Evolutionary conservation across 2,888 invertebrate species (phyloP), one percentile per base, ranked within the genome.

Genomic region (Trypoxylon attenuatum): DNA sequence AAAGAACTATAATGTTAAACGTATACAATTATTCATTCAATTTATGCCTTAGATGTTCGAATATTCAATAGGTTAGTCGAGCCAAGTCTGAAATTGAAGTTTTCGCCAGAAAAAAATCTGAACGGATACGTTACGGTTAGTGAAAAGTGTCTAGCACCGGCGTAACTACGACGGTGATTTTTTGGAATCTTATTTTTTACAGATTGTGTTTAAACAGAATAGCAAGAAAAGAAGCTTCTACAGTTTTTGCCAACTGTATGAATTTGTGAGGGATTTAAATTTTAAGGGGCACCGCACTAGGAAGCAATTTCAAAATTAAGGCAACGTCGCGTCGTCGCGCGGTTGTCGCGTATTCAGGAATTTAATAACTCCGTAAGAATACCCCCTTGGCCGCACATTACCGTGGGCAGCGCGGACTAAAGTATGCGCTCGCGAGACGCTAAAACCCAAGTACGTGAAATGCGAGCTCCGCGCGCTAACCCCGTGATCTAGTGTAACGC

Each of bases 331-430:
- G 55, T 39, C 38, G 45, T 53, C 55, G 58, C 33, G 51, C 33
- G 10, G 45, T 21, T 49, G 53, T 23, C 23, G 53, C 46, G 25
- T 52, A 47, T 67, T 51, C 53, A 29, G 58, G 59, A 73, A 73
- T 73, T 73, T 73, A 64, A 73, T 68, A 71, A 60, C 46, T 57
- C 56, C 54, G 51, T 46, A 49, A 47, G 68, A 73, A 70, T 56
- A 65, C 61, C 29, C 15, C 2, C 13, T 8, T 5, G 13, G 29
- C 8, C 21, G 47, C 22, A 55, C 55, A 51, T 71, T 71, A 71
- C 63, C 52, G 56, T 15, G 47, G 25, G 50, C 33, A 50, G 22
- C 61, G 25, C 53, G 41, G 18, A 13, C 1, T 15, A 22, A 2
- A 16, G 42, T 53, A 27, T 23, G 19, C 16, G 23, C 15, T 39